Evolutionary conservation across 2,888 invertebrate genomes (phyloP), one percentile per base, ranked within the genome.

Genomic region (Metacarcinus magister): DNA sequence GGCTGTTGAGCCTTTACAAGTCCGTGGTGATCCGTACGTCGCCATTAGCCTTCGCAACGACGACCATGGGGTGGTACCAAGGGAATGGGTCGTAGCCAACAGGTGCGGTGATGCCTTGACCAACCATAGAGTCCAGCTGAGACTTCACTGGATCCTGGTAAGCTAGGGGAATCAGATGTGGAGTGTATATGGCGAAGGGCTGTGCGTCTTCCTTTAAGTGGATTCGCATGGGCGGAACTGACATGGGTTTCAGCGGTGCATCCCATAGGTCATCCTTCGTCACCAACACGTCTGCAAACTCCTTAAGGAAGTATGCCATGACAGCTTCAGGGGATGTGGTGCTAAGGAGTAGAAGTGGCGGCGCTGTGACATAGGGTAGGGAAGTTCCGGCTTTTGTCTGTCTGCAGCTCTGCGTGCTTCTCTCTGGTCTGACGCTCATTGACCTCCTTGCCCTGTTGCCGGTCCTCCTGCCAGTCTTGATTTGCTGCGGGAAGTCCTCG

Each of bases 31-130:
- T 93, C 28, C 92, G 92, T 0, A 93, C 44, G 44, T 75, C 67
- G 0, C 48, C 23, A 2, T 23, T 60, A 44, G 89, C 39, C 44
- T 95, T 95, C 23, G 92, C 44, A 0, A 93, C 95, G 16, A 92
- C 46, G 3, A 93, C 95, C 60, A 95, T 44, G 8, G 95, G 93
- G 43, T 93, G 82, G 60, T 75, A 95, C 93, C 95, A 95, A 4
- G 46, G 75, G 89, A 16, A 44, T n/a, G n/a, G n/a, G n/a, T n/a
- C n/a, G n/a, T n/a, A n/a, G n/a, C n/a, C n/a, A n/a, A n/a, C n/a
- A n/a, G 95, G 23, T 39, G 44, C 75, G 92, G 60, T 60, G 39
- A 95, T 39, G 92, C 93, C 92, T 5, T 23, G 82, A 13, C 23
- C 44, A 0, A 82, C 28, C 95, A 92, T 93, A 2, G 23, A 19